These are phyloP conservation scores for Pseudobourletiella spinata DNA, from an alignment of 1,140 invertebrate genomes.

Conservation along the genomic window DNA sequence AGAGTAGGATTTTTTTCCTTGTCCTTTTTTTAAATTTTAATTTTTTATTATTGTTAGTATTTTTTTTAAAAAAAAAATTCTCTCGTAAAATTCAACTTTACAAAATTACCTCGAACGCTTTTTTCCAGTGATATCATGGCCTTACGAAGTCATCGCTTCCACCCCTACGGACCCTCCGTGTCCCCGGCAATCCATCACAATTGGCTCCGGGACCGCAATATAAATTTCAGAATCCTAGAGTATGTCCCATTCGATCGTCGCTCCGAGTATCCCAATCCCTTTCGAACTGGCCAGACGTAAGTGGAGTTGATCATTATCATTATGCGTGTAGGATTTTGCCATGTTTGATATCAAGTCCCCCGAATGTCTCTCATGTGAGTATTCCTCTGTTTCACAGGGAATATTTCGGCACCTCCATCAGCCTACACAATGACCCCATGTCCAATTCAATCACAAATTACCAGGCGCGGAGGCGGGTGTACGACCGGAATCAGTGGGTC, in stretches of 20 bases:
- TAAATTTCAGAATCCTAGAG: not conserved
- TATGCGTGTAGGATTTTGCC: not conserved
- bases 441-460: slow-evolving; percentile 12
- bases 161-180: not conserved
- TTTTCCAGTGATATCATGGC: not conserved
- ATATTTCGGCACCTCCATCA: slow-evolving; percentile 8
- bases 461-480: slow-evolving; percentile 50
- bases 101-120: not conserved
- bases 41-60: not conserved
- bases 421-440: not conserved
- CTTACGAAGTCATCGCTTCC: not conserved
- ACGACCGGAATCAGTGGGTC: slow-evolving; percentile 66
- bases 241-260: not conserved
- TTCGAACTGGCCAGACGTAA: slow-evolving; percentile 8
- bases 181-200: not conserved
- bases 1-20: not conserved
- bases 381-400: slow-evolving; percentile 1
- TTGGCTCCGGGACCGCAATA: not conserved
- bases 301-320: not conserved
- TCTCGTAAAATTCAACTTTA: not conserved
- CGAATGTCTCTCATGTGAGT: not conserved
- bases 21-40: not conserved
- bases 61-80: not conserved
- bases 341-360: not conserved
- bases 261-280: slow-evolving; percentile 1